phyloP scores from a whole-genome alignment of 2,888 invertebrate species.

The Apantesis nais region DNA sequence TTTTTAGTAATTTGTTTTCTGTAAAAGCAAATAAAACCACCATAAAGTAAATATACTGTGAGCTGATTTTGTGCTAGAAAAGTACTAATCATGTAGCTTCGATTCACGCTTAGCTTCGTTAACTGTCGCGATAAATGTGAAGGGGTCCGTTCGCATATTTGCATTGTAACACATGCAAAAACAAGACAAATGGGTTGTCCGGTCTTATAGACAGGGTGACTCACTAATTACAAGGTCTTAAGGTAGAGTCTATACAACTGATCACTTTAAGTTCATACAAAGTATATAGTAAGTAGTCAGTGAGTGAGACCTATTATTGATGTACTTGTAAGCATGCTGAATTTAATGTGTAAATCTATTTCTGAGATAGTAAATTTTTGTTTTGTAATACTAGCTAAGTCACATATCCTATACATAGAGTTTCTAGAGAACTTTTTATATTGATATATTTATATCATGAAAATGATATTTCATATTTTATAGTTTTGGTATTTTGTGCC shows the following conservation, averaged over 20 bases:
- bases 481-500: conserved; percentile 70
- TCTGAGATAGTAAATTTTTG: conserved; percentile 17
- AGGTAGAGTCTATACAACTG: background rate
- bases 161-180: background rate
- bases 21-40: no score
- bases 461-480: conserved; percentile 28
- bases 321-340: background rate
- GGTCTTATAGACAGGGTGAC: background rate
- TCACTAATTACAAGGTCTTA: background rate
- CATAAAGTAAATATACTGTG: no score
- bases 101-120: background rate
- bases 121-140: background rate
- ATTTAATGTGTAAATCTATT: background rate
- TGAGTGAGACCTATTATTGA: background rate
- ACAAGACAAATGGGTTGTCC: background rate
- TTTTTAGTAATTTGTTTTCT: background rate
- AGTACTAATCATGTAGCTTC: background rate
- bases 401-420: background rate
- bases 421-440: background rate
- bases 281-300: no score
- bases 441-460: background rate
- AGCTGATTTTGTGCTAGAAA: background rate
- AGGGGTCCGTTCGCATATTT: background rate
- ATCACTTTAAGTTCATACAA: background rate
- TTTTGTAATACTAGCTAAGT: conserved; percentile 27